A percentile compares a stretch with the other conserved stretches of the same genome.
phyloP scores from a whole-genome alignment of 1,140 invertebrate species.

The Dreissena polymorpha region DNA sequence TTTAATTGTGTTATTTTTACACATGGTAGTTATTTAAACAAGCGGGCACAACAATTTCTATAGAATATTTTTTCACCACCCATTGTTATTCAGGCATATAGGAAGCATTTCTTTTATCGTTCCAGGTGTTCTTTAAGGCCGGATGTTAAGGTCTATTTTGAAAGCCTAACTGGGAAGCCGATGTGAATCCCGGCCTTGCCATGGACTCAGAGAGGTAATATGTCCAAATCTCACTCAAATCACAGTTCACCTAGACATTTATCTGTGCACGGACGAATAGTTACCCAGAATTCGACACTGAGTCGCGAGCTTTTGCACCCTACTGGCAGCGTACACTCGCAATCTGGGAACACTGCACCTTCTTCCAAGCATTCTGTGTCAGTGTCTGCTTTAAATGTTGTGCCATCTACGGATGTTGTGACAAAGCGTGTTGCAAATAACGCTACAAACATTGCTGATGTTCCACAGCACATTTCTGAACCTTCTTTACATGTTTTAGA shows the following conservation, averaged over 20 bases:
- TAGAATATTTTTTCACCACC: too few species aligned
- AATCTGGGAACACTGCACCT: neutral
- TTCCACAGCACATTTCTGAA: too few species aligned
- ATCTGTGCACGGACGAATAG: constrained; percentile 48
- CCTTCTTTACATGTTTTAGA: too few species aligned
- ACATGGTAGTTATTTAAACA: too few species aligned
- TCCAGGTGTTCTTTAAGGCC: too few species aligned
- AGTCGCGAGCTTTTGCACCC: constrained; percentile 11
- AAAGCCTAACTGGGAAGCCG: neutral
- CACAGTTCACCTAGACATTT: constrained; percentile 45
- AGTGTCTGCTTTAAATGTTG: constrained; percentile 51
- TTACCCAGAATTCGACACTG: constrained; percentile 43
- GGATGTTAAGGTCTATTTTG: too few species aligned
- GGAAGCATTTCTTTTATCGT: too few species aligned
- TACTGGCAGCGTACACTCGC: constrained; percentile 21
- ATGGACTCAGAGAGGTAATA: constrained; percentile 56
- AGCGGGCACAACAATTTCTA: too few species aligned
- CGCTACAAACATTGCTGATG: too few species aligned
- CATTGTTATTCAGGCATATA: too few species aligned
- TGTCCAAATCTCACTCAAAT: constrained; percentile 45
- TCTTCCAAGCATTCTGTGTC: constrained; percentile 29
- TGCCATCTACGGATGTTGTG: constrained; percentile 30
- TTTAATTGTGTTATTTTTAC: too few species aligned
- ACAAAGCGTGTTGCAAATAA: too few species aligned
- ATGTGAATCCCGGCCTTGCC: constrained; percentile 24